Conservation (phyloP, 1,140 invertebrate genomes). For the Euglossa dilemma region DNA sequence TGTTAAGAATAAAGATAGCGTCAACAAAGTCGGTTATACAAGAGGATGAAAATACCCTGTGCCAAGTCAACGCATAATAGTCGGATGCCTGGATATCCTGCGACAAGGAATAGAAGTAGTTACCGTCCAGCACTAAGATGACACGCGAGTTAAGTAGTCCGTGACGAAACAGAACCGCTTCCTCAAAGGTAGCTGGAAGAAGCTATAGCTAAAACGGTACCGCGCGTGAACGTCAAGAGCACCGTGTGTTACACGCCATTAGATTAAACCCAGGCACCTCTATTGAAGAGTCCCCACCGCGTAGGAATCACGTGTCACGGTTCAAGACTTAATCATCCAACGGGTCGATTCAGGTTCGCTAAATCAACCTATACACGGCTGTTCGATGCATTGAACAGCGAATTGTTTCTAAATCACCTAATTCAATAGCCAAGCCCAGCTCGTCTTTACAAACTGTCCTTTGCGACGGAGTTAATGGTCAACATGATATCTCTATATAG, state of each 20-base stretch:
- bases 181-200: slow-evolving; percentile 55
- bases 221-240: slow-evolving; percentile 59
- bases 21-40: too few species aligned
- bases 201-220: slow-evolving; percentile 40
- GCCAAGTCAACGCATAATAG: too few species aligned
- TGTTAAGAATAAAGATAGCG: too few species aligned
- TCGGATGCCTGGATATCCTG: neutral
- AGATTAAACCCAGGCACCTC: slow-evolving; percentile 51
- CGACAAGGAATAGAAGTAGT: slow-evolving; percentile 35
- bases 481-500: too few species aligned
- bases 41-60: too few species aligned
- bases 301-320: slow-evolving; percentile 40
- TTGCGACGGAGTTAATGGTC: too few species aligned
- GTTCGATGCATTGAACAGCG: neutral
- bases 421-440: too few species aligned
- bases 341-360: slow-evolving; percentile 31
- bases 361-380: neutral
- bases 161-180: slow-evolving; percentile 62
- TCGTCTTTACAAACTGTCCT: too few species aligned
- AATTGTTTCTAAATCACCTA: too few species aligned
- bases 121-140: slow-evolving; percentile 46
- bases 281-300: slow-evolving; percentile 23
- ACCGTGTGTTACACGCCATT: slow-evolving; percentile 58
- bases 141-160: slow-evolving; percentile 62
- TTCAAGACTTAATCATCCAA: slow-evolving; percentile 19